Evolutionary conservation across 2,113 vertebrate genomes (phyloP).

Genomic region (Chrysochloris asiatica): DNA sequence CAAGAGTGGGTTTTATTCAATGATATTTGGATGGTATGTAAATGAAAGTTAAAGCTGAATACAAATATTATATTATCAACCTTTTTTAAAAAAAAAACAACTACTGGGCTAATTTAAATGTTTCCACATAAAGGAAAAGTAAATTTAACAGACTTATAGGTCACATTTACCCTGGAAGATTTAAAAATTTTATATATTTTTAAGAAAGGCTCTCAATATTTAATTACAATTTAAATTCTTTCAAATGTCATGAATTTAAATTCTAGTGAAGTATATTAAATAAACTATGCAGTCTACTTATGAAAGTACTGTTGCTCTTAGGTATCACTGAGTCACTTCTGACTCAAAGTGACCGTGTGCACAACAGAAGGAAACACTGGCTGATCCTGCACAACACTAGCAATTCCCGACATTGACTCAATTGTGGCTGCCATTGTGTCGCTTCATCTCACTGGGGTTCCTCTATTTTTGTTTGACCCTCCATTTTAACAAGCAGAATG

Average conservation of each 20-base stretch:
- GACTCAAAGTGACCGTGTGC: too few species aligned
- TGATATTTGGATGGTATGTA: conserved; percentile 25
- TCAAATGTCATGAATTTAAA: conserved; percentile 46
- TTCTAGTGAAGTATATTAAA: neutral
- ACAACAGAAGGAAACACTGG: too few species aligned
- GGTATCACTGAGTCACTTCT: too few species aligned
- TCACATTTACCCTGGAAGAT: conserved; percentile 43
- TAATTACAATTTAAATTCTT: conserved; percentile 29
- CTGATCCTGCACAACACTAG: too few species aligned
- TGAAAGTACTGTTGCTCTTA: too few species aligned
- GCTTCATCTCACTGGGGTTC: too few species aligned
- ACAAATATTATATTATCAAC: conserved; percentile 22
- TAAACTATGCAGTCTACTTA: conserved; percentile 32
- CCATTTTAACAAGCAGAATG: too few species aligned
- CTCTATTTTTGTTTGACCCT: too few species aligned
- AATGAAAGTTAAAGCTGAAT: conserved; percentile 34
- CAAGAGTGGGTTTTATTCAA: conserved; percentile 40
- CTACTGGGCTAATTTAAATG: neutral
- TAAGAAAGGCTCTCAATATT: conserved; percentile 1
- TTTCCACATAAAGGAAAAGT: conserved; percentile 26
- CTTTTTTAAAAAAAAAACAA: too few species aligned
- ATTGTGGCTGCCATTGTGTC: too few species aligned
- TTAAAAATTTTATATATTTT: conserved; percentile 22
- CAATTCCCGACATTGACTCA: too few species aligned
- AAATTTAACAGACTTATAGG: conserved; percentile 51